A percentile compares a stretch with the other conserved stretches of the same genome.
These are phyloP conservation scores for Cydia pomonella DNA, from an alignment of 1,140 invertebrate species.

Conservation along the genomic window DNA sequence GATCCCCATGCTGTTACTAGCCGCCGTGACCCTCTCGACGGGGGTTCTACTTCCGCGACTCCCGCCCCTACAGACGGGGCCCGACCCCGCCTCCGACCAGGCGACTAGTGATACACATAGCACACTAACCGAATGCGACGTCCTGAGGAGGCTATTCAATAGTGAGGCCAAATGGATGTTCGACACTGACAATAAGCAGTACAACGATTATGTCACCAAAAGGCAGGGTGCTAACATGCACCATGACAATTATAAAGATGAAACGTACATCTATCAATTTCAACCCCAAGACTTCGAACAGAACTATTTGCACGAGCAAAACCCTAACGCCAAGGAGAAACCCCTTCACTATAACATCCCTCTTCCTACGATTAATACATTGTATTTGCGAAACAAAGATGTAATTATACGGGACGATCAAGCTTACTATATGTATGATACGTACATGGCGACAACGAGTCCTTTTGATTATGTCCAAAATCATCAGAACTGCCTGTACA, in stretches of 20 bases:
- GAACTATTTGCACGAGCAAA: background rate
- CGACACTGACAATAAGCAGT: constrained; percentile 17
- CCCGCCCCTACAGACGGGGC: constrained; percentile 54
- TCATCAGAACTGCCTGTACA: background rate
- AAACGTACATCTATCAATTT: background rate
- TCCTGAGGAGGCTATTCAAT: constrained; percentile 58
- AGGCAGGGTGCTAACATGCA: background rate
- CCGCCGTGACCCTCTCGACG: constrained; percentile 62
- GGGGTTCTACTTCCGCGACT: constrained; percentile 70
- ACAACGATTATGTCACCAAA: constrained; percentile 18
- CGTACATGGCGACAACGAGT: constrained; percentile 13
- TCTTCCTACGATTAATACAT: constrained; percentile 1
- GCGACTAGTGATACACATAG: background rate
- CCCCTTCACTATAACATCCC: background rate
- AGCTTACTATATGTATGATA: constrained; percentile 9
- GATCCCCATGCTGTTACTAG: constrained; percentile 60
- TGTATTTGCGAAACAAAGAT: constrained; percentile 15
- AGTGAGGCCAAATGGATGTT: constrained; percentile 45
- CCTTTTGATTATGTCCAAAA: constrained; percentile 23
- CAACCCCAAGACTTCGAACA: background rate
- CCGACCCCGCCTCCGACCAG: constrained; percentile 42
- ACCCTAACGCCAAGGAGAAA: background rate
- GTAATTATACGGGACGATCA: background rate
- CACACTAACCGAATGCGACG: constrained; percentile 36
- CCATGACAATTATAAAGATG: background rate